phyloP scores from a whole-genome alignment of 2,888 invertebrate genomes.

The Petrolisthes cinctipes region DNA sequence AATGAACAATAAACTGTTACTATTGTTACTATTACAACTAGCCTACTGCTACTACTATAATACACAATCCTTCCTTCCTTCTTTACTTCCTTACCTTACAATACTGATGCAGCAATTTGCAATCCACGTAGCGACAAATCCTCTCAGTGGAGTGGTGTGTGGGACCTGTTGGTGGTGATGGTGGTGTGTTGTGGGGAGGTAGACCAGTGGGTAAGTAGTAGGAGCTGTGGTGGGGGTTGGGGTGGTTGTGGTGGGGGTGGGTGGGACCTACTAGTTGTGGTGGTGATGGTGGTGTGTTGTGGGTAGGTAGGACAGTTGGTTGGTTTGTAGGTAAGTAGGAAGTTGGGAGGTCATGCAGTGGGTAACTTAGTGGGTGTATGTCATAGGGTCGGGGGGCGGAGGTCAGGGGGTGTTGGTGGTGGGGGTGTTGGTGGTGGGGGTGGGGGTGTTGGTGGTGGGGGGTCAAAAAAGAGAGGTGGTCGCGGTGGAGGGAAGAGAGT shows the following conservation, averaged over 20 bases:
- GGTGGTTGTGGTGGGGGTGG: neutral
- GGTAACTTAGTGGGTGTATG: neutral
- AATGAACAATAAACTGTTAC: no score
- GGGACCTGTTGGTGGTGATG: neutral
- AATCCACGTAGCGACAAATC: neutral
- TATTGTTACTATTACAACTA: no score
- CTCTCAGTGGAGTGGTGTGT: neutral
- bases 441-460: constrained; percentile 3
- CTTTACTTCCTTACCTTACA: neutral
- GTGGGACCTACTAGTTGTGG: neutral
- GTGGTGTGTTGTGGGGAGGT: neutral
- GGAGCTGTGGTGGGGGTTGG: neutral
- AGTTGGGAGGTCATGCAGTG: neutral
- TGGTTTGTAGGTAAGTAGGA: neutral
- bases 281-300: neutral
- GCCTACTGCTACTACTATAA: no score
- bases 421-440: neutral
- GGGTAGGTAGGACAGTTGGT: neutral
- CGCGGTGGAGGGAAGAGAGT: neutral
- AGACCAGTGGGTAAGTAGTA: neutral
- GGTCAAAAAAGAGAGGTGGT: neutral
- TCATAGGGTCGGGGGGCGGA: neutral
- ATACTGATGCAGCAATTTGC: neutral
- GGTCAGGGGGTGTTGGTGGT: constrained; percentile 6
- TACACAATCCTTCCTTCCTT: no score